Base-by-base conservation (phyloP, 2,888 invertebrate species). In the Apantesis nais region DNA sequence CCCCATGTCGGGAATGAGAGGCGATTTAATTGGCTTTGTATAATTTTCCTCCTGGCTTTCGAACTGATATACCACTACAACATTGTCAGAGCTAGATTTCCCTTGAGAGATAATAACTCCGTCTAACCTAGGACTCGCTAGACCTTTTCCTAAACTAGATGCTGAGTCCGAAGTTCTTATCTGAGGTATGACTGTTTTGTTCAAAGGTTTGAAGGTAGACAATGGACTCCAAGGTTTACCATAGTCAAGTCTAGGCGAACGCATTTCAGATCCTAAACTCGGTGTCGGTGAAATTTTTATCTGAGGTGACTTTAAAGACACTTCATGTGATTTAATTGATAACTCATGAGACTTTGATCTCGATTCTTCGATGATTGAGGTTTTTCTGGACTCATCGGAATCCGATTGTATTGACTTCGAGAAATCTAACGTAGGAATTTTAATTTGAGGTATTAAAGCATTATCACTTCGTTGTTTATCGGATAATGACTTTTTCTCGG, bases 61-160 rank as follows among this genome's bases (percentile, higher is more conserved):
- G 76, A 95, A 94, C 76, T 95, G 94, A 74, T 95, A 95, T 0
- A 95, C 93, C 0, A 95, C 93, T 0, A 95, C 94, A 0, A 95
- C 94, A 72, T 95, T 94, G 73, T 94, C 94, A 0, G 92, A 86
- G 73, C 83, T 92, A 3, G 92, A 91, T 84, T 94, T 95, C 0
- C 93, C 94, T 89, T 94, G 94, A 2, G 94, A 94, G 71, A 95
- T 64, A 62, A 93, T 94, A 0, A 95, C 93, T 2, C 94, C 93
- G 48, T 94, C 94, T 70, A 95, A 73, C 76, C 93, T 86, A 11
- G 94, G 94, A 83, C 93, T 94, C 0, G 90, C 74, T 16, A 93
- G 71, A 37, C 86, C 81, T 85, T 92, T 93, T 0, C 86, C 87
- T 70, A 93, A 76, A 74, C 89, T 91, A 3, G 88, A 81, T 8